phyloP scores from a whole-genome alignment of 2,888 invertebrate genomes.

The Vesta saturnalis region DNA sequence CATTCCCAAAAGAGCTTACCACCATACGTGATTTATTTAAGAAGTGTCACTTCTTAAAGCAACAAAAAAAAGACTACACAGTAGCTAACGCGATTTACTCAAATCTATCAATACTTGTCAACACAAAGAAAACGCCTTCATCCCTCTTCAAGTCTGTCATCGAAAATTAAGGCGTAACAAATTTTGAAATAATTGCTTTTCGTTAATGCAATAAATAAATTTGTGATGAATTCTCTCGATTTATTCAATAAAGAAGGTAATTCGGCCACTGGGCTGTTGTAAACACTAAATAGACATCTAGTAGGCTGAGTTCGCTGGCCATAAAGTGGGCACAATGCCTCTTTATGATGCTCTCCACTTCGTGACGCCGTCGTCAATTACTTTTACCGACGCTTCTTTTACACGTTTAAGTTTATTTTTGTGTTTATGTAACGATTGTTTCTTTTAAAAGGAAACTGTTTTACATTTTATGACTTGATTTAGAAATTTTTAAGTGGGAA shows the following conservation, averaged over 20 bases:
- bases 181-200: background rate
- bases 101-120: constrained; percentile 29
- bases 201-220: constrained; percentile 37
- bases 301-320: constrained; percentile 56
- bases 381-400: background rate
- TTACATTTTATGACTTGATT: background rate
- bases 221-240: constrained; percentile 45
- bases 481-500: background rate
- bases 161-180: background rate
- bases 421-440: no score
- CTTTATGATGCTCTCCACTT: constrained; percentile 56
- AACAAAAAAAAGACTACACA: constrained; percentile 23
- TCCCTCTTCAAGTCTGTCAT: background rate
- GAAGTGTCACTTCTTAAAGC: constrained; percentile 9
- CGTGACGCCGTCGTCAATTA: constrained; percentile 31
- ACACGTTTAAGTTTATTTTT: no score
- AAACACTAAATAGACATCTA: constrained; percentile 60
- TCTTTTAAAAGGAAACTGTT: background rate
- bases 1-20: background rate
- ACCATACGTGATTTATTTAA: constrained; percentile 13
- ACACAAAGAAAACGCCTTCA: constrained; percentile 15
- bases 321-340: constrained; percentile 57
- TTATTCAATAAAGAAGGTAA: constrained; percentile 58
- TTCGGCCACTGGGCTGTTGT: constrained; percentile 56
- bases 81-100: constrained; percentile 32